A percentile compares a stretch with the other conserved stretches of the same genome.
Evolutionary conservation across 1,140 invertebrate species (phyloP).

Genomic region (Cyrtorhinus lividipennis): DNA sequence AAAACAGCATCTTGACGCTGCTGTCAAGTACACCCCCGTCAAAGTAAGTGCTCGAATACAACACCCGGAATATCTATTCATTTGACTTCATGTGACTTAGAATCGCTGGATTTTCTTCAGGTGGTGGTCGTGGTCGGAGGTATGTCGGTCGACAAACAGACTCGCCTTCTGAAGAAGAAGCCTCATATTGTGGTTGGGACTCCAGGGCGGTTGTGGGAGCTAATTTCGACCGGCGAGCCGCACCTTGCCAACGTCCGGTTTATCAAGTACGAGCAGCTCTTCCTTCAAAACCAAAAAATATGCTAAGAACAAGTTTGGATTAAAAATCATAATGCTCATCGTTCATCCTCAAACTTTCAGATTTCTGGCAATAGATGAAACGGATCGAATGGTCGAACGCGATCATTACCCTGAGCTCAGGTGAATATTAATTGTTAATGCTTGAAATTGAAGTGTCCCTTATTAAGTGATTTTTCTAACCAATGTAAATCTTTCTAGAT

Average conservation of each 20-base stretch:
- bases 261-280: slow-evolving; percentile 43
- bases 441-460: too few relatives aligned
- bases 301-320: too few relatives aligned
- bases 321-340: neutral
- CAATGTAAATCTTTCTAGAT: too few relatives aligned
- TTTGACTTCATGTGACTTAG: too few relatives aligned
- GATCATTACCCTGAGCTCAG: slow-evolving; percentile 89
- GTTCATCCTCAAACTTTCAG: slow-evolving; percentile 30
- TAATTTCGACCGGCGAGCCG: slow-evolving; percentile 59
- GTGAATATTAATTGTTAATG: too few relatives aligned
- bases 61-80: slow-evolving; percentile 10
- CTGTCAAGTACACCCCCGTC: slow-evolving; percentile 66
- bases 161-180: slow-evolving; percentile 55
- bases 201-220: slow-evolving; percentile 89
- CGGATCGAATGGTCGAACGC: slow-evolving; percentile 93
- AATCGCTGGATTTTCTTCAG: too few relatives aligned
- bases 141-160: slow-evolving; percentile 80
- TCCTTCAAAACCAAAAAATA: neutral
- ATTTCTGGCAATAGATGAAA: slow-evolving; percentile 92
- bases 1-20: slow-evolving; percentile 62
- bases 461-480: too few relatives aligned
- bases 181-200: slow-evolving; percentile 94
- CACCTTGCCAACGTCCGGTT: slow-evolving; percentile 55
- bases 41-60: slow-evolving; percentile 34
- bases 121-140: slow-evolving; percentile 50